phyloP scores from a whole-genome alignment of 2,113 vertebrate genomes.

The Mesoclemmys tuberculata region DNA sequence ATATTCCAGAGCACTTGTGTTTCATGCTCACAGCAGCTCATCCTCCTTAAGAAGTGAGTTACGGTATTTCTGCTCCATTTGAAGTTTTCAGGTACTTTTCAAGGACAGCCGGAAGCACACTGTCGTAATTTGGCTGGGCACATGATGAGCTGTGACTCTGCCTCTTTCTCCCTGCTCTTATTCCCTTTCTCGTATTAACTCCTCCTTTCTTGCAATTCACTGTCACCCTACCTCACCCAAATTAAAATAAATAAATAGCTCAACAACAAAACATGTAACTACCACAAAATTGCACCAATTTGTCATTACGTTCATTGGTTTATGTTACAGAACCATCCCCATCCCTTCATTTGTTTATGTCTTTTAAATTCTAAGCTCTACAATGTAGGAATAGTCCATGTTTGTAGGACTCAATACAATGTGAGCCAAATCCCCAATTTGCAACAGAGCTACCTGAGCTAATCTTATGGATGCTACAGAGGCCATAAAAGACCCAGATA shows the following conservation, averaged over 20 bases:
- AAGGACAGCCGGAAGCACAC: no score
- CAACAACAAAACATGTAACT: neutral
- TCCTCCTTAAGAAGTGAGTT: no score
- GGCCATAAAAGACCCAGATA: fast-evolving
- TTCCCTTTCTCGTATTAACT: neutral
- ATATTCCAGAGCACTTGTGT: no score
- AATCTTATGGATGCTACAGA: fast-evolving
- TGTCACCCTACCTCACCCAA: neutral
- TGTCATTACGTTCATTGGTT: neutral
- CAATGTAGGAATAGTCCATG: fast-evolving
- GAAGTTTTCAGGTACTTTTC: no score
- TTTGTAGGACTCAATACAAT: fast-evolving
- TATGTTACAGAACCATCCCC: neutral
- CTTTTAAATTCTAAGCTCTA: fast-evolving
- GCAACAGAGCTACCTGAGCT: neutral
- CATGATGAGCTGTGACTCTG: neutral
- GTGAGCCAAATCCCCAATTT: no score
- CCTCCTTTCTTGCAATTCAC: neutral
- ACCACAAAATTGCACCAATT: fast-evolving
- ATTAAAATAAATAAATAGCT: neutral
- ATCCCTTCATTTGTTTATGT: neutral
- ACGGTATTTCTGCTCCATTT: no score
- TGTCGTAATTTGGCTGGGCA: neutral
- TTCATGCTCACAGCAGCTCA: no score
- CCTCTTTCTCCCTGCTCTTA: fast-evolving